Evolutionary conservation across 2,888 invertebrate species (phyloP).

Genomic region (Diarsia dahlii): DNA sequence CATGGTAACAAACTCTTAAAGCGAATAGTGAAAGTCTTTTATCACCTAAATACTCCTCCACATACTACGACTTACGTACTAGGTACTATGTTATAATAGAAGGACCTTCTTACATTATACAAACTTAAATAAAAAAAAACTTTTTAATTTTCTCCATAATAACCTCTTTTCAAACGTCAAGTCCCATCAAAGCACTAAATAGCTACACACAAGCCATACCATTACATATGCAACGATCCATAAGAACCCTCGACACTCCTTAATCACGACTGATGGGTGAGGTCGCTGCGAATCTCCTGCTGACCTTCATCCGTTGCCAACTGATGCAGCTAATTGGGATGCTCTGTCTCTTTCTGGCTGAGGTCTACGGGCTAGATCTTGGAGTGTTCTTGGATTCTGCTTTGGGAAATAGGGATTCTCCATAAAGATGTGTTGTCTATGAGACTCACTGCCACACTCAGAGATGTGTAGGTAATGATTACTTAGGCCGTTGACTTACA

Average conservation of each 20-base stretch:
- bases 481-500: no score
- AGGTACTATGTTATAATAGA: no score
- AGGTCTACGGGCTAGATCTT: constrained; percentile 23
- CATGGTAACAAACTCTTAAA: no score
- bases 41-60: no score
- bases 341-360: constrained; percentile 55
- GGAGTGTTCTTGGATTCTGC: constrained; percentile 23
- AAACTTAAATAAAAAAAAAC: no score
- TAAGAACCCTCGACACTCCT: constrained; percentile 47
- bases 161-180: neutral
- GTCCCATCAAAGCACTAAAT: neutral
- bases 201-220: constrained; percentile 1
- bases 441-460: no score
- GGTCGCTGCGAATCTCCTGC: constrained; percentile 69
- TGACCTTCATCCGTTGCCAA: constrained; percentile 69
- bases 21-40: no score
- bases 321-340: constrained; percentile 63
- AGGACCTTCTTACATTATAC: no score
- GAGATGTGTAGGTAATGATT: no score
- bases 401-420: neutral
- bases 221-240: constrained; percentile 53
- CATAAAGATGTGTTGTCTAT: neutral
- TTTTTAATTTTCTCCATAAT: neutral
- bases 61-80: no score
- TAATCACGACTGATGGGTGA: constrained; percentile 69